Percentiles rank a stretch among this genome's conserved stretches.
Conservation (phyloP, 2,797 vertebrate genomes). For the Sebastes itinus region DNA sequence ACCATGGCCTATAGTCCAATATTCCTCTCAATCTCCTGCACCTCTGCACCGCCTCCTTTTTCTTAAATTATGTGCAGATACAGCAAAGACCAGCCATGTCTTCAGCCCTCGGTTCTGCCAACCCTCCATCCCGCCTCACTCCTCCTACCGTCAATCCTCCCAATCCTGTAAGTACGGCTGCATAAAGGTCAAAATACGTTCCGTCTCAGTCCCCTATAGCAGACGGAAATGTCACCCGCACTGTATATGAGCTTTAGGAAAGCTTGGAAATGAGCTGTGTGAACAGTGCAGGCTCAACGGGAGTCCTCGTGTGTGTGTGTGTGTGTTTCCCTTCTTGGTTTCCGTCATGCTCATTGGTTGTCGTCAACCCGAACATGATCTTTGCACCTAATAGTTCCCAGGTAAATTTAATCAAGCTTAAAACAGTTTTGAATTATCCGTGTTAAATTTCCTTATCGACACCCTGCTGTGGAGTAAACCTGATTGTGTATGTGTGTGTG, state of each 20-base stretch:
- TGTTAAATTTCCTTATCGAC: not conserved
- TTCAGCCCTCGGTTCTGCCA: constrained; percentile 1
- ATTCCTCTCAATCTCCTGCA: constrained; percentile 17
- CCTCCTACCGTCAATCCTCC: constrained; percentile 12
- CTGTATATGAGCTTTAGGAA: constrained; percentile 49
- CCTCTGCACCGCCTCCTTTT: not conserved
- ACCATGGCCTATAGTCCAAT: not conserved
- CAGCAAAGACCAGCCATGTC: constrained; percentile 22
- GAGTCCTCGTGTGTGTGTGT: not conserved
- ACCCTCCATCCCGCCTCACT: constrained; percentile 12
- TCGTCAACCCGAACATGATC: not conserved
- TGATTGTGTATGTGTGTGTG: constrained; percentile 5
- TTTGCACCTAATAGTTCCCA: not conserved
- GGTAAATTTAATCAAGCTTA: constrained; percentile 2
- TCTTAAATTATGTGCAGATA: not conserved
- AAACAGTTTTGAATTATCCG: not conserved
- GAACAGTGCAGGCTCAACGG: not conserved
- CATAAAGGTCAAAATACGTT: constrained; percentile 72
- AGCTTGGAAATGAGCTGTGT: constrained; percentile 42
- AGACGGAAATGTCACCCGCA: constrained; percentile 67
- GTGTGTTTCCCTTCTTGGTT: not conserved
- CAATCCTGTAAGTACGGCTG: constrained; percentile 50
- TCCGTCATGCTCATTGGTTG: not conserved
- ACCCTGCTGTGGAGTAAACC: not conserved
- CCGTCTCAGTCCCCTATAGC: constrained; percentile 61